phyloP scores from a whole-genome alignment of 2,797 vertebrate species.

The Smutsia temminckii region DNA sequence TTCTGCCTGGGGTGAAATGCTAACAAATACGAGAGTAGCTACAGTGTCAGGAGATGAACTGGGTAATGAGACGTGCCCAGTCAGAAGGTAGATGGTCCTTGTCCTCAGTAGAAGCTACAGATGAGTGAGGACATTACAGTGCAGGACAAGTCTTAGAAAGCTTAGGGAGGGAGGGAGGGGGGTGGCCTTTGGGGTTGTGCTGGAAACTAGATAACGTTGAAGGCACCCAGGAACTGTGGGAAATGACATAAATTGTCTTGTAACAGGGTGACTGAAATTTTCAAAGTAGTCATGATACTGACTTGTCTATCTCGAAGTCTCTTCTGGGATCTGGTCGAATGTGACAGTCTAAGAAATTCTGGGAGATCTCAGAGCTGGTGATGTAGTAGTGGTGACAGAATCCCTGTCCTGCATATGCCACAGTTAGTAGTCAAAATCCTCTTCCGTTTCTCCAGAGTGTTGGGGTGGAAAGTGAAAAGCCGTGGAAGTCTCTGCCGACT shows the following conservation, averaged over 20 bases:
- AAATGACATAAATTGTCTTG: background rate
- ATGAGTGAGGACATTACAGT: background rate
- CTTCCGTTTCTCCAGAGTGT: background rate
- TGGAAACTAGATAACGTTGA: background rate
- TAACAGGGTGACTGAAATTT: background rate
- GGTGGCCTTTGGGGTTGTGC: background rate
- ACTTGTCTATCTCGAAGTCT: background rate
- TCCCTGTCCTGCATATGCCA: background rate
- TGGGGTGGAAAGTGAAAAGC: background rate
- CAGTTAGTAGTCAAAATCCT: background rate
- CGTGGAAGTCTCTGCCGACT: background rate
- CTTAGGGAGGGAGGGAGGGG: background rate
- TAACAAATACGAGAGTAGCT: background rate
- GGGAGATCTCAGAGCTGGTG: background rate
- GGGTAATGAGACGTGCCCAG: background rate
- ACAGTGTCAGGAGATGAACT: background rate
- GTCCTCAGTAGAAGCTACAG: background rate
- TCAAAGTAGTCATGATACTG: background rate
- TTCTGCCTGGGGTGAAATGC: background rate
- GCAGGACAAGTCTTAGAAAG: too few species aligned
- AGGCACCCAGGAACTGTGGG: background rate
- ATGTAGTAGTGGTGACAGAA: background rate
- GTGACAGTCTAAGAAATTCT: background rate
- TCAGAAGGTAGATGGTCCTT: background rate
- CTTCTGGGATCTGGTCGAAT: background rate